Conservation (phyloP, 2,797 vertebrate species). For the Lithobates sylvaticus region DNA sequence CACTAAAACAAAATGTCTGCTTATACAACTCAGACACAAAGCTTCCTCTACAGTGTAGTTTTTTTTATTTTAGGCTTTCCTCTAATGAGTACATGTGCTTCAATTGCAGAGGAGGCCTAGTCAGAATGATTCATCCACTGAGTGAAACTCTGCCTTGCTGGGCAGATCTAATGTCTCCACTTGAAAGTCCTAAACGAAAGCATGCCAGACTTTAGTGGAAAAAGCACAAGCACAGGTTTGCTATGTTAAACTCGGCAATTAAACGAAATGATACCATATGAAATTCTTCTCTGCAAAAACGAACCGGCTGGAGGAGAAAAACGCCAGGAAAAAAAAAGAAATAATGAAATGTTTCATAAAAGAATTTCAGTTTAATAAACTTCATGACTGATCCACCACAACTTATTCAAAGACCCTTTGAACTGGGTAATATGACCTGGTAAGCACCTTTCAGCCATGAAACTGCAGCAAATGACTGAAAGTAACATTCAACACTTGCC, state of each 20-base stretch:
- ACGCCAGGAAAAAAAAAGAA: conserved; percentile 7
- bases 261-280: conserved; percentile 97
- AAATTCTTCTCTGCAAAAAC: conserved; percentile 94
- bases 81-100: background rate
- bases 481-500: conserved; percentile 55
- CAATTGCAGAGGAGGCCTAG: background rate
- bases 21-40: background rate
- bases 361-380: conserved; percentile 52
- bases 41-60: background rate
- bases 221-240: conserved; percentile 7
- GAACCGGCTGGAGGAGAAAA: conserved; percentile 79
- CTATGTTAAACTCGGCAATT: conserved; percentile 67
- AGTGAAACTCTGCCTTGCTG: conserved; percentile 4
- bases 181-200: conserved; percentile 15
- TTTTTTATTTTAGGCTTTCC: background rate
- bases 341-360: conserved; percentile 26
- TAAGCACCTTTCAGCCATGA: conserved; percentile 55
- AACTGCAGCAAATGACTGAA: conserved; percentile 53
- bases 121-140: conserved; percentile 21
- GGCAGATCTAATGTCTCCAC: conserved; percentile 14
- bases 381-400: conserved; percentile 38
- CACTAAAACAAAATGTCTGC: no score
- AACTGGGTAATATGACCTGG: conserved; percentile 54
- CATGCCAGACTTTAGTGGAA: conserved; percentile 25
- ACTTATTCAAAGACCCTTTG: conserved; percentile 50